Conservation (phyloP, 2,797 vertebrate genomes). For the Alosa sapidissima region DNA sequence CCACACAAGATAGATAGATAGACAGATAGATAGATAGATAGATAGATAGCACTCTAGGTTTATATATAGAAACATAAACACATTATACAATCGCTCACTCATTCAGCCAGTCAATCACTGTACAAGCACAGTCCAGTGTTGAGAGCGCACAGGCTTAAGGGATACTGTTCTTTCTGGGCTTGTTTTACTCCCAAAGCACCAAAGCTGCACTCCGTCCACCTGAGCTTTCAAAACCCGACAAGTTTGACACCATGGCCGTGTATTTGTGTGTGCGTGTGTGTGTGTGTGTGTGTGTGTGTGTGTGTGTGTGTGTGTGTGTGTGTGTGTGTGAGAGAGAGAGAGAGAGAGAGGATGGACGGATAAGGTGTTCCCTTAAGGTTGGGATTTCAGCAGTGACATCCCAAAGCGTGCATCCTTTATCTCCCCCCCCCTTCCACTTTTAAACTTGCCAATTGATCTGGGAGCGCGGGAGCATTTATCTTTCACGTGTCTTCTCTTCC, state of each 20-base stretch:
- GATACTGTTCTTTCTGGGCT: not conserved
- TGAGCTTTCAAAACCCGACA: slow-evolving; percentile 49
- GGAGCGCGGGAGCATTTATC: slow-evolving; percentile 66
- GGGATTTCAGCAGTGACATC: slow-evolving; percentile 6
- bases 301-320: slow-evolving; percentile 55
- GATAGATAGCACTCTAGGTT: no score
- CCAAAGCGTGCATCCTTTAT: slow-evolving; percentile 12
- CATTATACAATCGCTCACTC: not conserved
- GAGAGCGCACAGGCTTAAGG: not conserved
- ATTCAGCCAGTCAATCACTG: not conserved
- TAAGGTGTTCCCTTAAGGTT: slow-evolving; percentile 7
- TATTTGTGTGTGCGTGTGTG: slow-evolving; percentile 25
- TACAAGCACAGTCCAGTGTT: not conserved
- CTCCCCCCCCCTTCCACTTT: not conserved
- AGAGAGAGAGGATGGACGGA: not conserved
- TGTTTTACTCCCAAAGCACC: slow-evolving; percentile 45
- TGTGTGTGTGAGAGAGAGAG: not conserved
- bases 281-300: not conserved
- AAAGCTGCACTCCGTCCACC: slow-evolving; percentile 52
- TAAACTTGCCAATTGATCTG: slow-evolving; percentile 16
- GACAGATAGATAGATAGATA: no score
- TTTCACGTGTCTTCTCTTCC: slow-evolving; percentile 61
- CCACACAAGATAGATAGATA: no score
- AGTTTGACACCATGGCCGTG: slow-evolving; percentile 59
- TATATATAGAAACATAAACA: no score